Percentiles rank a stretch among this genome's conserved stretches.
Evolutionary conservation across 2,797 vertebrate species (phyloP).

Genomic region (Poeciliopsis paucimaculata): DNA sequence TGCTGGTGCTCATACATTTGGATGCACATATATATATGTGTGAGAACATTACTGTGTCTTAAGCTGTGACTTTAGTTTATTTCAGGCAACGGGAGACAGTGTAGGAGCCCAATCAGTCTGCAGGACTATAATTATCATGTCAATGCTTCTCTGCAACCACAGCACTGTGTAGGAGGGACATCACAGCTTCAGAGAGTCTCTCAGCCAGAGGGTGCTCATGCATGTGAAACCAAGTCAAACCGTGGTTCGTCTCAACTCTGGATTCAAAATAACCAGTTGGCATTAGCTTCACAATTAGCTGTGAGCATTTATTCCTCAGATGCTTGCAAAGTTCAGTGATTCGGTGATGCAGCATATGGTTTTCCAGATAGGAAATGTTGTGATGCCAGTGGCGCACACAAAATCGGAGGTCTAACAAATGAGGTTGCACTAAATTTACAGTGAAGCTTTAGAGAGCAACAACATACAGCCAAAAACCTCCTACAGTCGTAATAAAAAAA

Average conservation of each 20-base stretch:
- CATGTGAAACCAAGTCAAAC: constrained; percentile 50
- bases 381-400: background rate
- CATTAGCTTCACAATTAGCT: constrained; percentile 20
- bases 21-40: constrained; percentile 10
- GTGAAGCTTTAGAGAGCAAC: background rate
- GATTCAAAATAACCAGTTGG: constrained; percentile 24
- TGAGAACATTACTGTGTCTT: constrained; percentile 38
- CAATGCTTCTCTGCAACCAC: constrained; percentile 64
- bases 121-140: constrained; percentile 80
- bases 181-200: constrained; percentile 42
- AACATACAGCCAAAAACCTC: background rate
- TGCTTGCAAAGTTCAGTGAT: constrained; percentile 15
- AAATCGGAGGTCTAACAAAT: background rate
- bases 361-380: constrained; percentile 11
- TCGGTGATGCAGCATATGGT: constrained; percentile 11
- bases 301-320: constrained; percentile 7
- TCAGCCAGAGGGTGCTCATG: constrained; percentile 40
- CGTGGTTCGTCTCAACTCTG: constrained; percentile 11
- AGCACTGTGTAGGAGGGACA: constrained; percentile 62
- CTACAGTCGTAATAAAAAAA: background rate
- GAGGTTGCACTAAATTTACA: background rate
- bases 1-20: constrained; percentile 16
- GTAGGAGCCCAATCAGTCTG: constrained; percentile 68
- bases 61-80: constrained; percentile 65
- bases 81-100: constrained; percentile 67